Evolutionary conservation across 2,888 invertebrate genomes (phyloP).

Genomic region (Calameuta pallipes): DNA sequence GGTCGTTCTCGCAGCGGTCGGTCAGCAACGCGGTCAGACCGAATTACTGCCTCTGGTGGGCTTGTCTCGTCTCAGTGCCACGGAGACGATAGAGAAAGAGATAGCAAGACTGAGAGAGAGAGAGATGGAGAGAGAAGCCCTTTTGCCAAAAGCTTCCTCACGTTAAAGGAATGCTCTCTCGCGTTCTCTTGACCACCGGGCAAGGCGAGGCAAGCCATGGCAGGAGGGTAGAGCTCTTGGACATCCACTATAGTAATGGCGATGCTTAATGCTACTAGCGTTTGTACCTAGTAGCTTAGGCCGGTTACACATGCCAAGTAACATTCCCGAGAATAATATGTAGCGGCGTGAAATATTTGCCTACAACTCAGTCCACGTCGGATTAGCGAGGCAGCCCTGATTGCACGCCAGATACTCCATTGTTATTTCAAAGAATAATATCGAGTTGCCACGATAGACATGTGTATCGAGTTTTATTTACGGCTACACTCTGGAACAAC

Average conservation of each 20-base stretch:
- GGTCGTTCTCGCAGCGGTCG: slow-evolving; percentile 41
- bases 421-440: no score
- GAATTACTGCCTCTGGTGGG: slow-evolving; percentile 33
- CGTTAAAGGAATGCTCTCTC: slow-evolving; percentile 15
- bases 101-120: no score
- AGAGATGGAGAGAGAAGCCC: not conserved
- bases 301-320: not conserved
- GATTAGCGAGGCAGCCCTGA: not conserved
- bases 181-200: slow-evolving; percentile 13
- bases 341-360: not conserved
- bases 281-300: not conserved
- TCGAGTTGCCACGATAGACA: not conserved
- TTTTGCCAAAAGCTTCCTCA: slow-evolving; percentile 2
- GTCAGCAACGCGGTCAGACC: slow-evolving; percentile 51
- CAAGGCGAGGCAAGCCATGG: slow-evolving; percentile 22
- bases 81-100: not conserved
- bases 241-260: not conserved
- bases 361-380: not conserved
- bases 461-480: not conserved
- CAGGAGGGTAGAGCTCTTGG: not conserved
- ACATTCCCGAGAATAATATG: not conserved
- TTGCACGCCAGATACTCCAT: no score
- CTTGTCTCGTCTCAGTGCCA: not conserved
- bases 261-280: not conserved
- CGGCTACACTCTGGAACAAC: not conserved